Evolutionary conservation across 2,113 vertebrate genomes (phyloP).

Genomic region (Hippoglossus stenolepis): DNA sequence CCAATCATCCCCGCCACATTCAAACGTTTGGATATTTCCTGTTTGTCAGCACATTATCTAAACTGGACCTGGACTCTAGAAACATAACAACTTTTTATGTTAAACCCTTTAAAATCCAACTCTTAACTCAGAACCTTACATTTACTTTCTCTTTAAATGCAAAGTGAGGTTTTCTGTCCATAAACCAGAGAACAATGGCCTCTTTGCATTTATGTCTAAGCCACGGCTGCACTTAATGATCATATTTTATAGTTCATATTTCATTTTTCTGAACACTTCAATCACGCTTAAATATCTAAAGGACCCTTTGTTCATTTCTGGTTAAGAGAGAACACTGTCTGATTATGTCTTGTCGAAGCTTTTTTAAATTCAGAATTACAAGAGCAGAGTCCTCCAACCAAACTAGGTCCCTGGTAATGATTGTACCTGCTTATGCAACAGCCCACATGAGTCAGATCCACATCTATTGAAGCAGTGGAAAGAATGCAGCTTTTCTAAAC

Average conservation of each 20-base stretch:
- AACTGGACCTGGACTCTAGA: not conserved
- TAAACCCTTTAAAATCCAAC: not conserved
- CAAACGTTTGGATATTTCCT: not conserved
- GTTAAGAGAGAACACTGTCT: conserved; percentile 9
- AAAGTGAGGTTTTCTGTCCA: conserved; percentile 30
- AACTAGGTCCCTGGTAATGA: conserved; percentile 66
- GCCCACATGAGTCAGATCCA: conserved; percentile 76
- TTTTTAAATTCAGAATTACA: conserved; percentile 33
- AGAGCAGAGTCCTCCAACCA: conserved; percentile 34
- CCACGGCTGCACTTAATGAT: no score
- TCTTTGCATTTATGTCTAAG: not conserved
- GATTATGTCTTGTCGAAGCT: conserved; percentile 8
- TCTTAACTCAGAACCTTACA: not conserved
- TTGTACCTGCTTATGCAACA: conserved; percentile 76
- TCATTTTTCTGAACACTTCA: no score
- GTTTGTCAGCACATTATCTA: not conserved
- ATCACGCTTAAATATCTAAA: no score
- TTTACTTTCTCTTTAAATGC: not conserved
- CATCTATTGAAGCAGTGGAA: conserved; percentile 73
- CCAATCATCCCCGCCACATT: not conserved
- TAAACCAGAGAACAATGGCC: conserved; percentile 32
- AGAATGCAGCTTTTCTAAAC: conserved; percentile 68
- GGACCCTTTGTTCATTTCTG: conserved; percentile 8
- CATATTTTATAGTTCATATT: no score
- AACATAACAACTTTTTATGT: not conserved